Conservation (phyloP, 2,797 vertebrate species). For the Pagetopsis macropterus region DNA sequence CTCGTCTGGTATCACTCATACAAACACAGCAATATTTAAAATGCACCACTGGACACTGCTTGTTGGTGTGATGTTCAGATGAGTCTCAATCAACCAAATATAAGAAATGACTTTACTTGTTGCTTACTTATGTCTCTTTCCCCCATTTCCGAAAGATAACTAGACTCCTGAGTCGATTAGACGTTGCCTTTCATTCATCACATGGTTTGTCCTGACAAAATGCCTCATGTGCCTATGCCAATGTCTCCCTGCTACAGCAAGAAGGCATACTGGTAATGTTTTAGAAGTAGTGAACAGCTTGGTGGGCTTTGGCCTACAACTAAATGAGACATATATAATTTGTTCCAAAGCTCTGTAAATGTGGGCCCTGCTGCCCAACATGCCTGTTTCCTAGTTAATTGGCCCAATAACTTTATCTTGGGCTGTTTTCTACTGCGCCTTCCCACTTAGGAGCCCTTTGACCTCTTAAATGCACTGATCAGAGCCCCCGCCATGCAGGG, state of each 20-base stretch:
- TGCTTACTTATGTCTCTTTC: constrained; percentile 2
- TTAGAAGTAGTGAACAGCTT: constrained; percentile 14
- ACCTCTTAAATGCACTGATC: constrained; percentile 31
- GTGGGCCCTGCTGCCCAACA: constrained; percentile 24
- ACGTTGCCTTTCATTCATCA: not conserved
- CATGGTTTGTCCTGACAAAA: constrained; percentile 8
- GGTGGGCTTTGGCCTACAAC: constrained; percentile 16
- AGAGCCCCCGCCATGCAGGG: not conserved
- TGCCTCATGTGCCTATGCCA: not conserved
- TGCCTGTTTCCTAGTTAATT: constrained; percentile 33
- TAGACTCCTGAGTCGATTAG: not conserved
- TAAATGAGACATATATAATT: constrained; percentile 27
- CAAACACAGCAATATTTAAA: not conserved
- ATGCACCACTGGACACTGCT: not conserved
- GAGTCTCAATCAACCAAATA: not conserved
- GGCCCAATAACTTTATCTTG: constrained; percentile 28
- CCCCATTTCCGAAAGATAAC: constrained; percentile 2
- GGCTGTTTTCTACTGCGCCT: constrained; percentile 8
- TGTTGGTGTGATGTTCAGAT: constrained; percentile 18
- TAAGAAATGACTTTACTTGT: not conserved
- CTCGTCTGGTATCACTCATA: constrained; percentile 42
- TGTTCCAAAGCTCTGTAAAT: constrained; percentile 35
- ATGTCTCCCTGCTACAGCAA: constrained; percentile 8
- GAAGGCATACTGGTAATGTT: constrained; percentile 16
- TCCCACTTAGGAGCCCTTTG: constrained; percentile 11